A percentile compares a stretch with the other conserved stretches of the same genome.
Conservation (phyloP, 2,113 vertebrate species). For the Bos indicus region DNA sequence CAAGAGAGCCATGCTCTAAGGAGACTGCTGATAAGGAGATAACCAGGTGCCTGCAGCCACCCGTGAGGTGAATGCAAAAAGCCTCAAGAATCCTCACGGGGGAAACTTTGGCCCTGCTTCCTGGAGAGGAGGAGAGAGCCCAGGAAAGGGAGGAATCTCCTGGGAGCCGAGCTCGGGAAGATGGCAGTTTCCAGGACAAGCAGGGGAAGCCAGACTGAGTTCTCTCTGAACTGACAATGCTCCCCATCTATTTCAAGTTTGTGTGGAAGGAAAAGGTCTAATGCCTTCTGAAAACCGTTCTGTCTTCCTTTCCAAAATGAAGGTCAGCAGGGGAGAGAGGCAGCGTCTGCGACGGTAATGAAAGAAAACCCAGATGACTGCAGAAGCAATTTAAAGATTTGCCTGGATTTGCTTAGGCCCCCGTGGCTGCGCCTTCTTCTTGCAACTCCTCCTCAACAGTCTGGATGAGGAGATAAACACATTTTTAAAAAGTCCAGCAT, state of each 20-base stretch:
- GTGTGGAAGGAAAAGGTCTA: conserved; percentile 14
- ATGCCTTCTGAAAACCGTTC: not conserved
- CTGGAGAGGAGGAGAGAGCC: not conserved
- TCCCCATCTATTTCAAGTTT: not conserved
- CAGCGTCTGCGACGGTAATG: conserved; percentile 47
- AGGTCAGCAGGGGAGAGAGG: conserved; percentile 51
- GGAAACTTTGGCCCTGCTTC: not conserved
- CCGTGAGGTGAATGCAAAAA: conserved; percentile 1
- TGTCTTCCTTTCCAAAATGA: conserved; percentile 29
- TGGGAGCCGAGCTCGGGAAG: not conserved
- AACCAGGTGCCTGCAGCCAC: conserved; percentile 26
- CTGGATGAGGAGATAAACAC: conserved; percentile 64
- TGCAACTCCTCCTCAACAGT: conserved; percentile 39
- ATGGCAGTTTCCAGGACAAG: not conserved
- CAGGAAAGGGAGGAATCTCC: not conserved
- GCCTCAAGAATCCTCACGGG: not conserved
- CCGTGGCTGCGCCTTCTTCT: conserved; percentile 40
- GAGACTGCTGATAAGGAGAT: not conserved
- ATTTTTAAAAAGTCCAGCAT: conserved; percentile 60
- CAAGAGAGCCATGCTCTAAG: not conserved
- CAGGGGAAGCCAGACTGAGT: not conserved
- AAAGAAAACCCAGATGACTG: conserved; percentile 53
- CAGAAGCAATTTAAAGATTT: conserved; percentile 69
- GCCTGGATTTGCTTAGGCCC: conserved; percentile 38
- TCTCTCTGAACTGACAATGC: not conserved